Evolutionary conservation across 1,140 invertebrate species (phyloP).

Genomic region (Drosophila funebris): DNA sequence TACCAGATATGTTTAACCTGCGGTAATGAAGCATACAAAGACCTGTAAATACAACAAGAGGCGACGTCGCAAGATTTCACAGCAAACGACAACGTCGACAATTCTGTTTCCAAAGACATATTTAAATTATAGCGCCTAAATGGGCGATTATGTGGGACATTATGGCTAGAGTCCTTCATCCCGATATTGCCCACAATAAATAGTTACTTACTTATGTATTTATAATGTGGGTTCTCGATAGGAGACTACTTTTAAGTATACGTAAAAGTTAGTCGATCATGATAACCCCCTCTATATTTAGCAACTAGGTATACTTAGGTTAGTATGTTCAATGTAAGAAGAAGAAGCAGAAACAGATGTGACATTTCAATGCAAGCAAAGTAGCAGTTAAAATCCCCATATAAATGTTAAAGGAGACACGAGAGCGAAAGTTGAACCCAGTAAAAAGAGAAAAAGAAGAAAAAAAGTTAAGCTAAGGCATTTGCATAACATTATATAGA

Average conservation of each 20-base stretch:
- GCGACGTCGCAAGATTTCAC: conserved; percentile 68
- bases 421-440: conserved; percentile 35
- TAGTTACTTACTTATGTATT: conserved; percentile 45
- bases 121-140: conserved; percentile 64
- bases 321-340: conserved; percentile 24
- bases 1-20: conserved; percentile 89
- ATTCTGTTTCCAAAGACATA: conserved; percentile 79
- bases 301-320: conserved; percentile 37
- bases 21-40: conserved; percentile 75
- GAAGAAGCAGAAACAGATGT: conserved; percentile 45
- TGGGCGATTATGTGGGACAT: conserved; percentile 1
- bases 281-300: conserved; percentile 30
- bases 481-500: conserved; percentile 42
- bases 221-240: conserved; percentile 4
- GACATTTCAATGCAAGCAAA: conserved; percentile 75
- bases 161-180: background rate
- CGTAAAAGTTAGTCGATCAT: background rate
- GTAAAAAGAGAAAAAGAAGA: conserved; percentile 12
- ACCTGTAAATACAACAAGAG: conserved; percentile 82
- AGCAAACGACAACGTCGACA: conserved; percentile 63
- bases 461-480: conserved; percentile 14
- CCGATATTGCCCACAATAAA: conserved; percentile 21
- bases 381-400: conserved; percentile 34
- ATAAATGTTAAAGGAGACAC: conserved; percentile 32
- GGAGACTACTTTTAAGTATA: conserved; percentile 1